A percentile compares a stretch with the other conserved stretches of the same genome.
Conservation (phyloP, 2,888 invertebrate species). For the Vanessa cardui region DNA sequence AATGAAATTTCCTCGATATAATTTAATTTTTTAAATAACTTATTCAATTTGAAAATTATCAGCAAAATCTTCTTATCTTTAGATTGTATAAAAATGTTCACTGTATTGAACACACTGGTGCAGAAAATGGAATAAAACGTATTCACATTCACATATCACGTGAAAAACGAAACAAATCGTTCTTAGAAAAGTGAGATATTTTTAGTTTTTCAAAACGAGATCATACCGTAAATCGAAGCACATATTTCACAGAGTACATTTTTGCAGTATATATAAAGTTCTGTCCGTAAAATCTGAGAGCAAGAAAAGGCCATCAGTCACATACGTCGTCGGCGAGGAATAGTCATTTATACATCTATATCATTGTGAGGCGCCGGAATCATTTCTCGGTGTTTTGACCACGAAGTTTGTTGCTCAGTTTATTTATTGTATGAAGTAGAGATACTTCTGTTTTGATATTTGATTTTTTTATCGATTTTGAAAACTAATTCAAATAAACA, state of each 20-base stretch:
- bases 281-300: conserved; percentile 14
- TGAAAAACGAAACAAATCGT: neutral
- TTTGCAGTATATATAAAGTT: conserved; percentile 13
- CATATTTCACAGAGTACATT: conserved; percentile 2
- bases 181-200: neutral
- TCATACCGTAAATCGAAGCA: neutral
- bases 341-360: conserved; percentile 13
- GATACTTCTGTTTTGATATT: too few species aligned
- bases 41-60: too few species aligned
- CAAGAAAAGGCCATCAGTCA: conserved; percentile 22
- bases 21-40: too few species aligned
- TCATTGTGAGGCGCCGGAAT: conserved; percentile 7
- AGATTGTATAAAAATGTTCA: too few species aligned
- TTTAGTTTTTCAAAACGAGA: neutral
- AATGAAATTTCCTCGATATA: too few species aligned
- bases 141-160: too few species aligned
- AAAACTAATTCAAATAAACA: too few species aligned
- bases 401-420: neutral
- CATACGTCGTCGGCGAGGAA: conserved; percentile 15
- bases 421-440: neutral
- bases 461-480: too few species aligned
- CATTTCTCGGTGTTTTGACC: neutral
- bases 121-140: too few species aligned
- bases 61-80: too few species aligned
- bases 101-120: too few species aligned